phyloP scores from a whole-genome alignment of 2,797 vertebrate species.

The Crocidura indochinensis region DNA sequence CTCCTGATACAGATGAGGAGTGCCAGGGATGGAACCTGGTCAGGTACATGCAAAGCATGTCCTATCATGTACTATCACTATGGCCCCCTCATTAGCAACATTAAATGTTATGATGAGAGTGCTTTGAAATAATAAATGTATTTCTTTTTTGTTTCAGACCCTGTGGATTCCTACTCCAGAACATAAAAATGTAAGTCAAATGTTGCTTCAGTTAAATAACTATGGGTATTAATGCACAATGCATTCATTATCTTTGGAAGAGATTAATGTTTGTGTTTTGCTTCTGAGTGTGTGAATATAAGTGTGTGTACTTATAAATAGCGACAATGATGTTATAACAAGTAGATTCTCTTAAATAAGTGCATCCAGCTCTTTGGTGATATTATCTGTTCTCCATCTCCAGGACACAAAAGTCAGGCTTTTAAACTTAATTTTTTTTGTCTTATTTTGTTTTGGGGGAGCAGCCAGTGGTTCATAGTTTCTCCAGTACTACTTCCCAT shows the following conservation, averaged over 20 bases:
- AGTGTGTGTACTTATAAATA: constrained; percentile 20
- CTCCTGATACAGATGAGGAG: too few relatives aligned
- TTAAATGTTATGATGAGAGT: background rate
- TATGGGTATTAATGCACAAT: background rate
- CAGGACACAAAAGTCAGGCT: background rate
- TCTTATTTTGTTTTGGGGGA: too few relatives aligned
- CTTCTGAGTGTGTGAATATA: background rate
- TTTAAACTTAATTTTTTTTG: background rate
- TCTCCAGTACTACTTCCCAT: too few relatives aligned
- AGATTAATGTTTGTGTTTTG: constrained; percentile 37
- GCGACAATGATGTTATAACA: constrained; percentile 19
- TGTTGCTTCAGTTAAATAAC: constrained; percentile 5
- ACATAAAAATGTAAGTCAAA: constrained; percentile 86
- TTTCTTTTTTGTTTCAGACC: constrained; percentile 85
- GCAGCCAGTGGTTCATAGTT: too few relatives aligned
- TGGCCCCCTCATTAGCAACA: background rate
- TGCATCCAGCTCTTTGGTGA: background rate
- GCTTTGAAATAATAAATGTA: constrained; percentile 52
- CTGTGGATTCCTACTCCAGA: constrained; percentile 87
- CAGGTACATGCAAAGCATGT: too few relatives aligned
- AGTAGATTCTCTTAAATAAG: constrained; percentile 13
- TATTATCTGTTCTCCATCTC: background rate
- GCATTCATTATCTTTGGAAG: constrained; percentile 17
- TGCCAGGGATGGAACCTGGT: too few relatives aligned
- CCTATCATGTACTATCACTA: background rate